Conservation (phyloP, 2,113 vertebrate genomes). For the Nibea albiflora region DNA sequence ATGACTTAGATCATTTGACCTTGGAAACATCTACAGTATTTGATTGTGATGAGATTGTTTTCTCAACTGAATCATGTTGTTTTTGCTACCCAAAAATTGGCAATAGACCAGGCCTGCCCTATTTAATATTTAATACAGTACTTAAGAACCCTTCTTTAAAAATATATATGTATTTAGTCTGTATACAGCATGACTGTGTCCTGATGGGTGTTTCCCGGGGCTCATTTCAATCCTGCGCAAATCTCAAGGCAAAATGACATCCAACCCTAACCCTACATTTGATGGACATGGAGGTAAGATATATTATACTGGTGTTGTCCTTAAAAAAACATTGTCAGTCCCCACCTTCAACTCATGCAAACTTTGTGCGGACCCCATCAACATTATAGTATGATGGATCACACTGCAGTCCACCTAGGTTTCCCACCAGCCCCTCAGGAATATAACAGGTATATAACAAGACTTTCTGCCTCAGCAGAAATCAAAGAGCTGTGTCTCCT, state of each 20-base stretch:
- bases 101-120: too few relatives aligned
- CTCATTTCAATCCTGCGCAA: background rate
- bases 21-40: too few relatives aligned
- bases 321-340: background rate
- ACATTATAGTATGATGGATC: constrained; percentile 27
- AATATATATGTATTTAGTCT: background rate
- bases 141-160: too few relatives aligned
- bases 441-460: constrained; percentile 8
- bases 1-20: background rate
- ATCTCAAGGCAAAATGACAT: background rate
- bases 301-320: background rate
- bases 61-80: background rate
- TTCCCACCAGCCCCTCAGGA: constrained; percentile 29
- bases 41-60: background rate
- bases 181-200: background rate
- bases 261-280: background rate
- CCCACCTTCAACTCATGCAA: constrained; percentile 21
- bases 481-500: constrained; percentile 63
- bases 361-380: background rate
- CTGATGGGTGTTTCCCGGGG: background rate
- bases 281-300: too few relatives aligned
- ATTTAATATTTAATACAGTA: too few relatives aligned
- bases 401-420: constrained; percentile 25
- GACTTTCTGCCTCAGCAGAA: constrained; percentile 63
- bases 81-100: background rate